A percentile compares a stretch with the other conserved stretches of the same genome.
Evolutionary conservation across 2,113 vertebrate genomes (phyloP).

Genomic region (Tonatia bakeri): DNA sequence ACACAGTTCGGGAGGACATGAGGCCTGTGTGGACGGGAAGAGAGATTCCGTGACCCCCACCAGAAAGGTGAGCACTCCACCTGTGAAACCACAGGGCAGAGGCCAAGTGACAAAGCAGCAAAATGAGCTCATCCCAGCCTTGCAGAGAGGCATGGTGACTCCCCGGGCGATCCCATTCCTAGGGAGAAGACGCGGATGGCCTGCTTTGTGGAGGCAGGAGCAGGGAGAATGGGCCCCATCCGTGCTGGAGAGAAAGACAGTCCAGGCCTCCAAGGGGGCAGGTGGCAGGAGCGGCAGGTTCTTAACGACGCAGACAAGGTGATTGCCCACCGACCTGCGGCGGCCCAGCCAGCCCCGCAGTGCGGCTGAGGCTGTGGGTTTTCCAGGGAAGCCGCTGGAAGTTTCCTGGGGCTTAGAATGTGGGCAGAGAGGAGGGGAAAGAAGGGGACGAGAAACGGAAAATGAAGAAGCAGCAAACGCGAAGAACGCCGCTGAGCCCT

Average conservation of each 20-base stretch:
- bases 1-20: background rate
- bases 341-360: background rate
- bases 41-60: background rate
- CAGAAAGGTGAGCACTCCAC: background rate
- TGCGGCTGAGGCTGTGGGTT: background rate
- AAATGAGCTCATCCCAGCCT: background rate
- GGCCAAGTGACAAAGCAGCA: background rate
- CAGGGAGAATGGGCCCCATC: background rate
- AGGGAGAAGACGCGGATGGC: background rate
- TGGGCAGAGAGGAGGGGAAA: background rate
- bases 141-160: background rate
- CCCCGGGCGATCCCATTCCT: background rate
- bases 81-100: background rate
- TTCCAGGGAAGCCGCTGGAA: background rate
- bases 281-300: background rate
- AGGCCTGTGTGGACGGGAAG: background rate
- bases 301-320: background rate
- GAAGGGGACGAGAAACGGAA: background rate
- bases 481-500: background rate
- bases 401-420: background rate
- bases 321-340: background rate
- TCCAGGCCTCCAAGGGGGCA: background rate
- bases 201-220: background rate
- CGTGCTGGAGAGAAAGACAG: background rate
- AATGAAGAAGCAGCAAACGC: background rate